Percentiles rank a stretch among this genome's conserved stretches.
phyloP scores from a whole-genome alignment of 2,113 vertebrate species.

The Taxidea taxus region DNA sequence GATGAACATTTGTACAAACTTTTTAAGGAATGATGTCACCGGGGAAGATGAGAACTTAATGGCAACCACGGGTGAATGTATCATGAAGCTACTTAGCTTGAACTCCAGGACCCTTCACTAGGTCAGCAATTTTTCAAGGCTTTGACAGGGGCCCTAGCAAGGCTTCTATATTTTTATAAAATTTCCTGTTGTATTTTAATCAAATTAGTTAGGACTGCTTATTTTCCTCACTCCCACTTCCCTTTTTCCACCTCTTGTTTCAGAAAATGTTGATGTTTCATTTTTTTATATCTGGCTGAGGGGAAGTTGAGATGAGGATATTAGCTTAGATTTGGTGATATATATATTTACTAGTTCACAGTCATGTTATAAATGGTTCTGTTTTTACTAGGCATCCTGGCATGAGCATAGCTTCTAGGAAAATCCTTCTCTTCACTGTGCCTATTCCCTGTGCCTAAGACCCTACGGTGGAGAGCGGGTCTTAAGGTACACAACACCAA shows the following conservation, averaged over 20 bases:
- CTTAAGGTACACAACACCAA: background rate
- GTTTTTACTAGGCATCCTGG: background rate
- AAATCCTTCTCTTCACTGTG: background rate
- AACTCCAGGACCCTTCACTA: background rate
- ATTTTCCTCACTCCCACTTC: background rate
- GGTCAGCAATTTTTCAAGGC: background rate
- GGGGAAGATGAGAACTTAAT: background rate
- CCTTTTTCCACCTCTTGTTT: background rate
- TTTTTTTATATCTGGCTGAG: background rate
- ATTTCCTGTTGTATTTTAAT: background rate
- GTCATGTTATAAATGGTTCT: background rate
- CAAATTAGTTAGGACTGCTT: background rate
- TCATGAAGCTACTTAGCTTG: background rate
- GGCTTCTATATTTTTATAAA: background rate
- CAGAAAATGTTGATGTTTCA: background rate
- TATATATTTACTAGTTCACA: background rate
- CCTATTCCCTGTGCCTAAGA: too few relatives aligned
- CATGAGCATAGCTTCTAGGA: background rate
- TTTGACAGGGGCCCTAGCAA: background rate
- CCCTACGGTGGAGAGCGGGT: background rate
- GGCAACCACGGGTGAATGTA: background rate
- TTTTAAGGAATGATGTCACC: background rate
- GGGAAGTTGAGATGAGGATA: background rate
- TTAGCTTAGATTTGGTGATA: background rate
- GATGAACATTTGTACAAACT: background rate